Base-by-base conservation (phyloP, 2,888 invertebrate genomes). In the Phalera bucephala region DNA sequence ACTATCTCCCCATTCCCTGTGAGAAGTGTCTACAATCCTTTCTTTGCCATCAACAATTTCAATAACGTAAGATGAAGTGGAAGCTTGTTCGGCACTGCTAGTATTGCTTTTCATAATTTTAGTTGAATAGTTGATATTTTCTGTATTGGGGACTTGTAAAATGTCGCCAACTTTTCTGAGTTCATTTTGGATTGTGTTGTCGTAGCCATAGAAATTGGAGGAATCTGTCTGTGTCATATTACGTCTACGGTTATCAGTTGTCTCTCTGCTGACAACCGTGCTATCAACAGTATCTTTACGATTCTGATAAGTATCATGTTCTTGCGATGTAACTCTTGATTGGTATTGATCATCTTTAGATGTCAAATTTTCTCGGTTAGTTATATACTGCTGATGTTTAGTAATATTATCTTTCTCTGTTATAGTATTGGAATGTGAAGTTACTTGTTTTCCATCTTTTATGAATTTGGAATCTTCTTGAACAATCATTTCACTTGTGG, bases 31-130 rank as follows among this genome's bases (percentile, higher is more conserved):
- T 7, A 93, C 81, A 21, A 93, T 77, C 41, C 84, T 77, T 72
- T 93, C 91, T 64, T 92, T 91, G 2, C 93, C 93, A 63, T 93
- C 91, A 19, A 93, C 86, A 31, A 92, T 84, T 81, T 93, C 92
- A 39, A 93, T 86, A 2, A 90, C 91, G 56, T 93, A 93, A 29
- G 93, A 93, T 3, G 92, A 91, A 4, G 91, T 91, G 9, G 93
- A 91, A 35, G 91, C 92, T 75, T 93, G 91, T 33, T 92, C 86
- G 31, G 89, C 87, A 37, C 92, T 91, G 40, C 91, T 90, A 27
- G 90, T 91, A 51, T 90, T 89, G 51, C 92, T 91, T 56, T 93
- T 91, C 39, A 91, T 78, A 23, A 90, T 84, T 71, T 88, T 86
- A 37, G 68, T 91, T 26, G 77, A 91, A 74, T 80, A 84, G 45